Evolutionary conservation across 2,888 invertebrate genomes (phyloP).

Genomic region (Mesorhabditis spiculigera): DNA sequence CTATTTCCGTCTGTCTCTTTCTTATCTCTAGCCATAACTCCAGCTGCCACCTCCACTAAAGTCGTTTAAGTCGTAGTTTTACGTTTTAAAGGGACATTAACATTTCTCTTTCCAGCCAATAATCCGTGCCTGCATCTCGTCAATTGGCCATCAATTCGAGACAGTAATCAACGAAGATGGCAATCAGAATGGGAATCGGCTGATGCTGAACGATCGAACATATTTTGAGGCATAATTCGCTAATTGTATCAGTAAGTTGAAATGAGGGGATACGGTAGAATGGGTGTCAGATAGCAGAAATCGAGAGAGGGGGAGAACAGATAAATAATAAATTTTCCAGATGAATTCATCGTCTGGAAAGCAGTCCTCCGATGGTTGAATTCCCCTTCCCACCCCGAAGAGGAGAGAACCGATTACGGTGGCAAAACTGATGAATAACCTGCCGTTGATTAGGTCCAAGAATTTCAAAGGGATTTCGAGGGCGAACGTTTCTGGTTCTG

Average conservation of each 20-base stretch:
- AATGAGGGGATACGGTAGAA: too few species aligned
- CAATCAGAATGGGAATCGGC: background rate
- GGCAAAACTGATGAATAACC: conserved; percentile 37
- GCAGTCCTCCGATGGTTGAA: conserved; percentile 59
- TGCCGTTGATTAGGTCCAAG: conserved; percentile 44
- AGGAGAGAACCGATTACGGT: conserved; percentile 47
- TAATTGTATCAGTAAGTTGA: conserved; percentile 53
- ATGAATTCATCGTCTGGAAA: conserved; percentile 61
- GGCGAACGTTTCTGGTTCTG: too few species aligned
- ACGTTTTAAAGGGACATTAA: too few species aligned
- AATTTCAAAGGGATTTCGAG: background rate
- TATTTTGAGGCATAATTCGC: conserved; percentile 59
- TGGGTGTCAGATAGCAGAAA: too few species aligned
- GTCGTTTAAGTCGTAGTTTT: too few species aligned
- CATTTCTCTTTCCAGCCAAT: conserved; percentile 23
- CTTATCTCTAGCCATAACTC: too few species aligned
- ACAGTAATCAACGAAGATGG: conserved; percentile 11
- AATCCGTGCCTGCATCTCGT: conserved; percentile 44
- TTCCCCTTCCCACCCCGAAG: conserved; percentile 55
- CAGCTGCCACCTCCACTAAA: too few species aligned
- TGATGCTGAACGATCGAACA: conserved; percentile 52
- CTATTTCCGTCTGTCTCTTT: background rate
- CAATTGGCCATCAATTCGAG: conserved; percentile 48
- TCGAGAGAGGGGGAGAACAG: too few species aligned
- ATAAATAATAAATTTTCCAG: conserved; percentile 36